Base-by-base conservation (phyloP, 2,797 vertebrate species). In the Basileuterus tristriatus region DNA sequence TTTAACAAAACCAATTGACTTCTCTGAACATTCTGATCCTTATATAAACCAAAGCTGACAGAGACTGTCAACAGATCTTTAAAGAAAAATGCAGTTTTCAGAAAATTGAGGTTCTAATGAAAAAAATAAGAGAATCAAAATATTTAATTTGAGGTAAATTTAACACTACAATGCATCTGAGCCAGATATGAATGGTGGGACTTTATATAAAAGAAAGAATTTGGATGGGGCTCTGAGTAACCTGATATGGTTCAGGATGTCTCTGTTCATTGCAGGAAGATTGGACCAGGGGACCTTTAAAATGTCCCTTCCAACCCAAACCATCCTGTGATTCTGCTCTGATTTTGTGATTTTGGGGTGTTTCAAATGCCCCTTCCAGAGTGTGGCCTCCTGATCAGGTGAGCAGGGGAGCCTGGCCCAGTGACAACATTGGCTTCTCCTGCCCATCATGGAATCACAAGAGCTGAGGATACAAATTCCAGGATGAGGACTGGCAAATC, bases 361-460 rank as follows among this genome's bases (percentile, higher is more conserved):
- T 76, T 91, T 62, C 56, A 77, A 41, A 46, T 22, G 9, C 7
- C 17, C 32, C 34, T 63, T 74, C 22, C 24, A 8, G 53, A 46
- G 22, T 0, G 1, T n/a, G 15, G 44, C 34, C 43, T 47, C 67
- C 19, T 2, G 26, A 18, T 24, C 30, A 41, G 46, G 5, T 16
- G 27, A 56, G 36, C 41, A 47, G 60, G 53, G 36, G n/a, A 59
- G 15, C 12, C 34, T 39, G 34, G 41, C 6, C 36, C 46, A 29
- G 21, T 3, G 62, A 32, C 21, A 46, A 39, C 39, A 6, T 14
- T 30, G 52, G 36, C 36, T 23, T 15, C 46, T 65, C 9, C 59
- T 70, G 41, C 49, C 32, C 63, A 34, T 14, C 43, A 8, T 3
- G 19, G 26, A 26, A 14, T 56, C 6, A 37, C 0, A 0, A 67